These are phyloP conservation scores for Nematopogon swammerdamellus DNA, from an alignment of 2,888 invertebrate species.

Conservation along the genomic window DNA sequence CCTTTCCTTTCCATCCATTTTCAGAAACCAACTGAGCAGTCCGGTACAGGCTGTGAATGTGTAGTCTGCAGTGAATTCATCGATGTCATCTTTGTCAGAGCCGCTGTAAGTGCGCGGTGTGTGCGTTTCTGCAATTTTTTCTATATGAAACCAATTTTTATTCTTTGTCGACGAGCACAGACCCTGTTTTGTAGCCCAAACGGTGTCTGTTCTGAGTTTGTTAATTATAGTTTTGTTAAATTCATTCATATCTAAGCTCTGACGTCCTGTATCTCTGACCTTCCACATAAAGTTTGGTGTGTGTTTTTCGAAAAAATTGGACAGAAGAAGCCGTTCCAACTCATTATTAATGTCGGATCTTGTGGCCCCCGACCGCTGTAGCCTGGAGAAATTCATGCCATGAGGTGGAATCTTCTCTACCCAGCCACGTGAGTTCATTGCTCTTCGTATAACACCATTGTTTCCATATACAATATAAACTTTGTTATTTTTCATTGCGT, in stretches of 20 bases:
- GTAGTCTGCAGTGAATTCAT: conserved; percentile 67
- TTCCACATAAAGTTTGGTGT: conserved; percentile 39
- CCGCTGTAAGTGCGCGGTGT: conserved; percentile 72
- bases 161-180: conserved; percentile 54
- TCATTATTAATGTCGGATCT: conserved; percentile 26
- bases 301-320: conserved; percentile 33
- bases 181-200: conserved; percentile 46
- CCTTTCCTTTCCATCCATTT: conserved; percentile 31
- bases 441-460: conserved; percentile 50
- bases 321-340: conserved; percentile 36
- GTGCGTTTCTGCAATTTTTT: conserved; percentile 59
- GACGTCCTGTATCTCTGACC: conserved; percentile 20
- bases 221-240: conserved; percentile 28
- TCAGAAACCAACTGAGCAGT: conserved; percentile 60
- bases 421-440: conserved; percentile 67
- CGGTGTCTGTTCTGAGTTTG: conserved; percentile 31
- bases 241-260: conserved; percentile 21
- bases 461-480: conserved; percentile 54
- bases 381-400: conserved; percentile 34
- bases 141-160: conserved; percentile 62
- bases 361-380: conserved; percentile 22
- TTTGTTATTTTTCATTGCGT: conserved; percentile 47
- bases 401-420: conserved; percentile 61
- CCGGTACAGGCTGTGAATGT: conserved; percentile 75
- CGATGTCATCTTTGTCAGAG: conserved; percentile 51